These are phyloP conservation scores for Macrotis lagotis DNA, from an alignment of 2,113 vertebrate genomes.

Conservation along the genomic window DNA sequence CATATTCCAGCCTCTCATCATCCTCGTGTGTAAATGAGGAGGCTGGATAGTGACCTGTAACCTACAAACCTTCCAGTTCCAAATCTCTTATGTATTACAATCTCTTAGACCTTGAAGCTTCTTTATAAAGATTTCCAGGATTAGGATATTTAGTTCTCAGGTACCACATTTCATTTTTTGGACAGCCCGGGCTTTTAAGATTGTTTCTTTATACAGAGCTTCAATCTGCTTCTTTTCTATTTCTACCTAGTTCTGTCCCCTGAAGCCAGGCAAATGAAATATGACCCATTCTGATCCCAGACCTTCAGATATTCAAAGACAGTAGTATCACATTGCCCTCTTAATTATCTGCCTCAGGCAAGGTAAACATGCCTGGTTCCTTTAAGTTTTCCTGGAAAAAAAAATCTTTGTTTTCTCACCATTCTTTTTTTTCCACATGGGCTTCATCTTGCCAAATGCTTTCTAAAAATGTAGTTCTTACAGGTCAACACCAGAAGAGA, in stretches of 20 bases:
- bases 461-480: not conserved
- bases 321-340: not conserved
- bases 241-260: not conserved
- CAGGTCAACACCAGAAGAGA: not conserved
- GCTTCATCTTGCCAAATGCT: not conserved
- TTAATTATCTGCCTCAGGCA: not conserved
- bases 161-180: not conserved
- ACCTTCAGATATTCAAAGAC: not conserved
- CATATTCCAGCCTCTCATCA: not conserved
- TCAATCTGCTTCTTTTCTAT: not conserved
- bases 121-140: not conserved
- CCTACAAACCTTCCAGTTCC: not conserved
- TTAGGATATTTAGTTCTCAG: not conserved
- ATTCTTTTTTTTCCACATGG: not conserved
- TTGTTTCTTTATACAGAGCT: constrained; percentile 5
- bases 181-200: not conserved
- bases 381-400: not conserved
- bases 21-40: not conserved
- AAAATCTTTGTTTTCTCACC: not conserved
- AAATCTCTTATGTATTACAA: not conserved
- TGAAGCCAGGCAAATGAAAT: not conserved
- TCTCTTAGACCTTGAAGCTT: not conserved
- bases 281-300: no score
- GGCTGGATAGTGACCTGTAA: not conserved
- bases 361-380: not conserved